phyloP scores from a whole-genome alignment of 2,113 vertebrate genomes.

The Noturus placidus region DNA sequence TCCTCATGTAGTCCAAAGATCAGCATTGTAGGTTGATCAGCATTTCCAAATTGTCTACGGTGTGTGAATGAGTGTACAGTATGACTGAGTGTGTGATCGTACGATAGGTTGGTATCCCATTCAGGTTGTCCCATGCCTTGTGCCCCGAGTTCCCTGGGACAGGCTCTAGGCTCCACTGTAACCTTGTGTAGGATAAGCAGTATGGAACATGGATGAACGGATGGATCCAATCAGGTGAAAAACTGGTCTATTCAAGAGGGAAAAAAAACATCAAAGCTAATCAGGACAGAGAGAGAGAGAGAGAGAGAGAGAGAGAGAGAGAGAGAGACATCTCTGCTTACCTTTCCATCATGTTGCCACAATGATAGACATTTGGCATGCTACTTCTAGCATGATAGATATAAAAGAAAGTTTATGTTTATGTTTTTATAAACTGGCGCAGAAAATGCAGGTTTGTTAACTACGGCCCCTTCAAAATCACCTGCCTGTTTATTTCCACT shows the following conservation, averaged over 20 bases:
- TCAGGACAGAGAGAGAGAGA: not conserved
- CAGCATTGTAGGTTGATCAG: too few species aligned
- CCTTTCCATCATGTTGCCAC: not conserved
- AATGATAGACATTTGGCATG: not conserved
- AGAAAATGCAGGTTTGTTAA: not conserved
- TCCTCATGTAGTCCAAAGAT: too few species aligned
- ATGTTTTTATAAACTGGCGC: not conserved
- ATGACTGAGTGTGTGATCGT: too few species aligned
- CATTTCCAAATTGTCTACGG: too few species aligned
- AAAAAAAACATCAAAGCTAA: not conserved
- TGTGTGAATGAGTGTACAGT: too few species aligned
- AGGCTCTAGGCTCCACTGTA: too few species aligned
- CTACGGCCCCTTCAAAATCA: not conserved
- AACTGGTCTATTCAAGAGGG: not conserved
- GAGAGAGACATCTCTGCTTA: not conserved
- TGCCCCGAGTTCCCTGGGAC: too few species aligned
- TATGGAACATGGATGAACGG: too few species aligned
- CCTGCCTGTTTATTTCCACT: not conserved
- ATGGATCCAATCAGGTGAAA: not conserved
- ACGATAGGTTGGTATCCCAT: too few species aligned
- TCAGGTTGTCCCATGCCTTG: too few species aligned
- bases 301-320: conserved; percentile 15
- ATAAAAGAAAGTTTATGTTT: not conserved
- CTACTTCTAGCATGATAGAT: not conserved
- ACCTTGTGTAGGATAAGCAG: too few species aligned